These are phyloP conservation scores for Zaprionus davidi DNA, from an alignment of 1,140 invertebrate genomes.

Conservation along the genomic window DNA sequence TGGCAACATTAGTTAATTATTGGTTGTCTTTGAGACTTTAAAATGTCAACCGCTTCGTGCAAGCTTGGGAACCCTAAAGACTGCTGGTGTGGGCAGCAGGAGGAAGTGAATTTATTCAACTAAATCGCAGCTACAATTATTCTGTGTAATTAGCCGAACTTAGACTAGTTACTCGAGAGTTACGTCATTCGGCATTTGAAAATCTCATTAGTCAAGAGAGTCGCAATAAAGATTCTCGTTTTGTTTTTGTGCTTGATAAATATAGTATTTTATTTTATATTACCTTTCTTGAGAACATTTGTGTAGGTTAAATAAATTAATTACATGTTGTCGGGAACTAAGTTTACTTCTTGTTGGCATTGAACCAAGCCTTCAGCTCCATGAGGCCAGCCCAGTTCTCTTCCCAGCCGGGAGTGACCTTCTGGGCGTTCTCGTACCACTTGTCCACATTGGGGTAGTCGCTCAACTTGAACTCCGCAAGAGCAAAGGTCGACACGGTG, in stretches of 20 bases:
- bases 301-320: neutral
- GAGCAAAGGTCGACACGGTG: slow-evolving; percentile 88
- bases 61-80: neutral
- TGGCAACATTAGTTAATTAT: neutral
- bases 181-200: neutral
- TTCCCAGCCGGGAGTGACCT: slow-evolving; percentile 86
- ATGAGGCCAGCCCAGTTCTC: slow-evolving; percentile 61
- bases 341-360: slow-evolving; percentile 1
- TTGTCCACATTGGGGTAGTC: slow-evolving; percentile 88
- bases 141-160: neutral
- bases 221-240: neutral
- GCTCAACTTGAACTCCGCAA: slow-evolving; percentile 87
- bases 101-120: neutral
- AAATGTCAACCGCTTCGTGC: neutral
- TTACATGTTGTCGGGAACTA: neutral
- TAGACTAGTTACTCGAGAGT: neutral
- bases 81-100: neutral
- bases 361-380: slow-evolving; percentile 47
- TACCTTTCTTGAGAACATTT: slow-evolving; percentile 1
- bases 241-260: neutral
- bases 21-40: neutral
- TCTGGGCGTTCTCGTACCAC: slow-evolving; percentile 89
- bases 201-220: neutral
- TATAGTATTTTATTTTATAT: neutral
- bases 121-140: neutral